Base-by-base conservation (phyloP, 2,113 vertebrate genomes). In the Pholis gunnellus region DNA sequence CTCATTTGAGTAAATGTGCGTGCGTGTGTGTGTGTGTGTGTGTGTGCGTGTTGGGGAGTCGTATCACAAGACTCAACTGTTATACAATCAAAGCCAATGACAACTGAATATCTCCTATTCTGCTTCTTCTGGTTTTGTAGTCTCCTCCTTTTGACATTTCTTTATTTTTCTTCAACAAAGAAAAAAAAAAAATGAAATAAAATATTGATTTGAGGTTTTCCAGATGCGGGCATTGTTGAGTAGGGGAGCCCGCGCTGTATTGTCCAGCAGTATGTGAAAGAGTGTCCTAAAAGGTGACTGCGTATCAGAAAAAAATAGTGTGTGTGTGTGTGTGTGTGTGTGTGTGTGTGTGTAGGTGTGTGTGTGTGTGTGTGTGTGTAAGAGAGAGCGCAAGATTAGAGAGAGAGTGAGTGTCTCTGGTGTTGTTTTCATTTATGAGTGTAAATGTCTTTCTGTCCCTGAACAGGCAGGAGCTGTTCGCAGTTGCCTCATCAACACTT, bases 121-220 rank as follows among this genome's bases (percentile, higher is more conserved):
- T 29, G 50, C 73, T 66, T 71, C 67, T 85, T 72, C 70, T 68
- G 69, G 13, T 48, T 86, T 72, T 64, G 64, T 77, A 40, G 85
- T 87, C 75, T 85, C 88, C 74, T 84, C 83, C 78, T 81, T 56
- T 88, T 87, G 89, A 91, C 88, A 85, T 90, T 85, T 93, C 86
- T 89, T 81, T 80, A 83, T 72, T 93, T 92, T 89, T 94, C 84
- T 92, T 91, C 80, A 76, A 93, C 90, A 90, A 88, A 89, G 70
- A 89, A 88, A 81, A 82, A 60, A 87, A 48, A 78, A 88, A 83
- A 67, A 89, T 22, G n/a, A 46, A 46, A 50, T 20, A 85, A 89
- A 78, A 88, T 81, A 87, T 79, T 81, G 85, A 91, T 90, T 93
- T 94, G 93, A 95, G 94, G 94, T 95, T 94, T 93, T 94, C 88